Percentiles rank a stretch among this genome's conserved stretches.
These are phyloP conservation scores for Nymphicus hollandicus DNA, from an alignment of 2,113 vertebrate genomes.

Conservation along the genomic window DNA sequence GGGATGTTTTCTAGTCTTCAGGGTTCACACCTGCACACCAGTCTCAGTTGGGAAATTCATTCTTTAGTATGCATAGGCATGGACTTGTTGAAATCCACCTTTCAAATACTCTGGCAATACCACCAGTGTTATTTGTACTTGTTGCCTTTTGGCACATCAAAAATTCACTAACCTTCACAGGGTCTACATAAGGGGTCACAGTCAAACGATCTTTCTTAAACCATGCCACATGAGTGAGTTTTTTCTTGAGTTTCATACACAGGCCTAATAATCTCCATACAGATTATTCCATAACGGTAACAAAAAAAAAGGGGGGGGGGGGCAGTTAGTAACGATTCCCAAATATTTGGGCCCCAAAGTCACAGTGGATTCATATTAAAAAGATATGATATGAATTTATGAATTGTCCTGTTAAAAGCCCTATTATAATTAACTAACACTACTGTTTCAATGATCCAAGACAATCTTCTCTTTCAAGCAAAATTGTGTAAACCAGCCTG, in stretches of 20 bases:
- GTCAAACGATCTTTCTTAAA: neutral
- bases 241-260: neutral
- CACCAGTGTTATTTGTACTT: neutral
- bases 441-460: neutral
- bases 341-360: neutral
- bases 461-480: neutral
- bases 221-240: neutral
- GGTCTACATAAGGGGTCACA: neutral
- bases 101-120: neutral
- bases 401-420: neutral
- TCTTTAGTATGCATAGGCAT: neutral
- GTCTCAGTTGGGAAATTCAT: neutral
- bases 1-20: neutral
- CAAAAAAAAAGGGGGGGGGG: neutral
- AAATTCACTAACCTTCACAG: neutral
- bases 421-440: neutral
- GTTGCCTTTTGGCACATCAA: neutral
- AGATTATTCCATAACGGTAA: neutral
- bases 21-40: neutral
- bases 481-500: neutral
- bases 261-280: neutral
- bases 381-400: neutral
- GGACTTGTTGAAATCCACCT: neutral
- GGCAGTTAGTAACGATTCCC: neutral
- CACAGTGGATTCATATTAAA: neutral